Evolutionary conservation across 1,140 invertebrate species (phyloP).

Genomic region (Microplitis mediator): DNA sequence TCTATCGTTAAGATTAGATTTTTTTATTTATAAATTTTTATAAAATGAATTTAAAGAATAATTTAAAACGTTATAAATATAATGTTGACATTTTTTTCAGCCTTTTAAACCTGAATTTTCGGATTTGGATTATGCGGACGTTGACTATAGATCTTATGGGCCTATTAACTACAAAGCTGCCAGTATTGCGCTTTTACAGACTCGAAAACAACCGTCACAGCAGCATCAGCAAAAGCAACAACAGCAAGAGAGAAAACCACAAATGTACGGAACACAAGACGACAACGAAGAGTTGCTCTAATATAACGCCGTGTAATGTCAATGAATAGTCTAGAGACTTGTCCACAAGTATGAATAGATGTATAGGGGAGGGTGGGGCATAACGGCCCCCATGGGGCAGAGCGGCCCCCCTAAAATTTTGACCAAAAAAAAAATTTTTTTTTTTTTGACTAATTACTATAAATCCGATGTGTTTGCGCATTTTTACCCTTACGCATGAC

Average conservation of each 20-base stretch:
- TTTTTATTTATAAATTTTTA: too few relatives aligned
- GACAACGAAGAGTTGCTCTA: slow-evolving; percentile 60
- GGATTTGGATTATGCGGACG: slow-evolving; percentile 87
- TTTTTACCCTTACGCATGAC: too few relatives aligned
- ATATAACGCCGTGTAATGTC: slow-evolving; percentile 7
- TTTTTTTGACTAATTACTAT: too few relatives aligned
- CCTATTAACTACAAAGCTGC: slow-evolving; percentile 90
- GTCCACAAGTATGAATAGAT: too few relatives aligned
- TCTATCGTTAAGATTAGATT: too few relatives aligned
- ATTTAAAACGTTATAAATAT: slow-evolving; percentile 1
- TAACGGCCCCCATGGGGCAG: too few relatives aligned
- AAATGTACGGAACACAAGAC: slow-evolving; percentile 59
- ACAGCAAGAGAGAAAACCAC: slow-evolving; percentile 50
- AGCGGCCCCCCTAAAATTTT: too few relatives aligned
- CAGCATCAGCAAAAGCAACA: slow-evolving; percentile 39
- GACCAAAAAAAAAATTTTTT: too few relatives aligned
- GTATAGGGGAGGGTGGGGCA: too few relatives aligned
- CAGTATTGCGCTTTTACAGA: slow-evolving; percentile 67
- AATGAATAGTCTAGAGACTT: too few relatives aligned
- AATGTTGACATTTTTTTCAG: slow-evolving; percentile 62
- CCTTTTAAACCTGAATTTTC: slow-evolving; percentile 74
- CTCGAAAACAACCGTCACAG: slow-evolving; percentile 41
- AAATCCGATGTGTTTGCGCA: too few relatives aligned
- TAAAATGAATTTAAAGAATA: too few relatives aligned
- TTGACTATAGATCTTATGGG: slow-evolving; percentile 85